Evolutionary conservation across 2,113 vertebrate species (phyloP).

Genomic region (Erythrocercus mccallii): DNA sequence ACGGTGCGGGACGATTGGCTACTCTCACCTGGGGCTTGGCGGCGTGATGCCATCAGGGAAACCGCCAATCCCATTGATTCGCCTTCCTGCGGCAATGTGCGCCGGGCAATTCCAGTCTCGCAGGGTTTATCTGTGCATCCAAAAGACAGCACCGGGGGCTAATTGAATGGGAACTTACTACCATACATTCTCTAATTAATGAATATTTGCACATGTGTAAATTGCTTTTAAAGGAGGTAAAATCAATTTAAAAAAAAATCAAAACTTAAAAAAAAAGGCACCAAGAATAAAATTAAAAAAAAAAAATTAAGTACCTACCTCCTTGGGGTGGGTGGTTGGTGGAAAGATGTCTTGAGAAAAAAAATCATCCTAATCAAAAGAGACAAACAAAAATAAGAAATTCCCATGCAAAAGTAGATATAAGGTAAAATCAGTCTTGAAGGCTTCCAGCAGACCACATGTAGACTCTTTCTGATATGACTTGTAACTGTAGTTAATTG

Average conservation of each 20-base stretch:
- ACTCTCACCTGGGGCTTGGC: no score
- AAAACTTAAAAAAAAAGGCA: background rate
- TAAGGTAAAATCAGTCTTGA: background rate
- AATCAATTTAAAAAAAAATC: background rate
- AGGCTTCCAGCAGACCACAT: background rate
- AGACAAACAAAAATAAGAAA: background rate
- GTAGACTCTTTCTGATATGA: background rate
- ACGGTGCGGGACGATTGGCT: background rate
- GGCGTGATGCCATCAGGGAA: no score
- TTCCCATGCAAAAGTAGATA: background rate
- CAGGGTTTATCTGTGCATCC: background rate
- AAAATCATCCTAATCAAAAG: background rate
- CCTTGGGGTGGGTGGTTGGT: background rate
- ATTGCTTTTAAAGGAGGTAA: background rate
- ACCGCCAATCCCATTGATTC: background rate
- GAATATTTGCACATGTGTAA: background rate
- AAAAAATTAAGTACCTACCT: background rate
- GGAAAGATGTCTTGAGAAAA: background rate
- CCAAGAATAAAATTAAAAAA: background rate
- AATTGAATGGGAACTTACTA: background rate
- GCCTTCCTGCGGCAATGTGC: background rate
- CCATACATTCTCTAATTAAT: background rate
- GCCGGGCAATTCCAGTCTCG: background rate
- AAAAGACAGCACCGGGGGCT: background rate
- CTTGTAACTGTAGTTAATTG: accelerated